These are phyloP conservation scores for Samia ricini DNA, from an alignment of 1,140 invertebrate genomes.

Conservation along the genomic window DNA sequence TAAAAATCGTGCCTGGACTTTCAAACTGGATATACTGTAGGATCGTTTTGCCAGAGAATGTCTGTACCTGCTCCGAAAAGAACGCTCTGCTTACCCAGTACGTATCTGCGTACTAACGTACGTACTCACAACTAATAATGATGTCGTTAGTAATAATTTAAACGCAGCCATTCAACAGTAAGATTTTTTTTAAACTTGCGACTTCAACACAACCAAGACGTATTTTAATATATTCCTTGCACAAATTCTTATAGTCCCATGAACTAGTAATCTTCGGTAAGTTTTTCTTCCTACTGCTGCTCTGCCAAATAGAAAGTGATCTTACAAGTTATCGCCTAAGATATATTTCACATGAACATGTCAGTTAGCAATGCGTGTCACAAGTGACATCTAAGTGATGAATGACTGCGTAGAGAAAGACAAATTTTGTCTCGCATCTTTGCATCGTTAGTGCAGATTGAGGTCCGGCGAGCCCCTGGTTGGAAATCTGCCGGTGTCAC, in stretches of 20 bases:
- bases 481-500: not conserved
- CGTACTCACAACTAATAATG: too few relatives aligned
- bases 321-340: not conserved
- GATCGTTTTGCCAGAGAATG: too few relatives aligned
- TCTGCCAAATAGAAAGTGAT: not conserved
- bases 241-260: too few relatives aligned
- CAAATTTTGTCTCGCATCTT: conserved; percentile 22
- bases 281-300: not conserved
- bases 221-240: too few relatives aligned
- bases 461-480: not conserved
- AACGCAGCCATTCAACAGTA: too few relatives aligned
- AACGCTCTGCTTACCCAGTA: too few relatives aligned
- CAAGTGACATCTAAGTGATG: conserved; percentile 18
- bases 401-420: conserved; percentile 17
- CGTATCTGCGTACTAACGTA: too few relatives aligned
- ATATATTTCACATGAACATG: not conserved
- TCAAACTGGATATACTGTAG: too few relatives aligned
- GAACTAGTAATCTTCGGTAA: too few relatives aligned
- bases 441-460: conserved; percentile 22
- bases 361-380: not conserved
- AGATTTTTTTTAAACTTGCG: not conserved
- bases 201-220: not conserved
- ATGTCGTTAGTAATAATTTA: too few relatives aligned
- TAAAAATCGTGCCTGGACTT: too few relatives aligned
- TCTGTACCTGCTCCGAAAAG: too few relatives aligned